These are phyloP conservation scores for Drosophila jambulina DNA, from an alignment of 1,140 invertebrate genomes.

Conservation along the genomic window DNA sequence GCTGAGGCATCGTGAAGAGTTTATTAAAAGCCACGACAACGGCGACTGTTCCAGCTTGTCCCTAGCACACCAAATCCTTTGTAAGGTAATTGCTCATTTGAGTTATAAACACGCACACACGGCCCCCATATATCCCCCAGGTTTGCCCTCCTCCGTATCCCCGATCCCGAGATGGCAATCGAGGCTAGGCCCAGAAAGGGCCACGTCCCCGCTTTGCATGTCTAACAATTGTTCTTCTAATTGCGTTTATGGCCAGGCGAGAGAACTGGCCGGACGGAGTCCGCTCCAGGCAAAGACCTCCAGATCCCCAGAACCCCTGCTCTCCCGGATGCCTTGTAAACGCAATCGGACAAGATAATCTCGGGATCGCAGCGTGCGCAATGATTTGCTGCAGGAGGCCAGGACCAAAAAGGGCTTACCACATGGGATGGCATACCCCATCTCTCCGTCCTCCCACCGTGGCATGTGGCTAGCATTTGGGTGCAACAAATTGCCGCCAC, in stretches of 20 bases:
- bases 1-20: conserved; percentile 66
- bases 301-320: background rate
- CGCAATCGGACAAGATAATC: conserved; percentile 84
- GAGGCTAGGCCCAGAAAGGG: conserved; percentile 52
- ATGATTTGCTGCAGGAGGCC: conserved; percentile 37
- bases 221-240: conserved; percentile 85
- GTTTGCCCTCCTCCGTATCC: background rate
- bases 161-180: conserved; percentile 68
- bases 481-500: conserved; percentile 70
- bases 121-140: conserved; percentile 1
- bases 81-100: conserved; percentile 83
- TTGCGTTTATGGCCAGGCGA: conserved; percentile 76
- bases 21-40: conserved; percentile 74
- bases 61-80: conserved; percentile 61
- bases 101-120: conserved; percentile 81
- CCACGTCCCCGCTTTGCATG: conserved; percentile 72
- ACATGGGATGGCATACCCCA: conserved; percentile 21
- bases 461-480: conserved; percentile 68
- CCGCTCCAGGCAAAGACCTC: conserved; percentile 37
- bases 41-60: conserved; percentile 24
- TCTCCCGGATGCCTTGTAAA: conserved; percentile 65
- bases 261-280: conserved; percentile 41
- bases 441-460: conserved; percentile 21
- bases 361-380: conserved; percentile 52
- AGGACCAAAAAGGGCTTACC: conserved; percentile 60